These are phyloP conservation scores for Actinopyga echinites DNA, from an alignment of 53 echinoderm and acorn worm species.

Conservation along the genomic window DNA sequence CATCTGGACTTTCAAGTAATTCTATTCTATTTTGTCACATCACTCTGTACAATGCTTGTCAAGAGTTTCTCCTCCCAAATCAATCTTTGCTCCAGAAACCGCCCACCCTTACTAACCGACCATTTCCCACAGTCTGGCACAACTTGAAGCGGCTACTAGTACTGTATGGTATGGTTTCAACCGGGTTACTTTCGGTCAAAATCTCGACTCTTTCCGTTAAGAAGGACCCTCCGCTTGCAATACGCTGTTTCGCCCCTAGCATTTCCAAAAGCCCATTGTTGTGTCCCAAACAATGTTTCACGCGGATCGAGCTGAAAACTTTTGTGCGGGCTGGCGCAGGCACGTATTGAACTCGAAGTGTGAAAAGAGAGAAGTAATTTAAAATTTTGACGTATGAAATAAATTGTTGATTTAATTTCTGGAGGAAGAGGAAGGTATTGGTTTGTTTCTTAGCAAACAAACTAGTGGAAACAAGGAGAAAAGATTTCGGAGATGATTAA, in stretches of 20 bases:
- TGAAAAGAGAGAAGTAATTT: no score
- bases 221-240: neutral
- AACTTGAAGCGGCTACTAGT: neutral
- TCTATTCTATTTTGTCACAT: neutral
- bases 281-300: constrained; percentile 31
- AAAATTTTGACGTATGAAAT: no score
- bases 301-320: neutral
- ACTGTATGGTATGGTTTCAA: neutral
- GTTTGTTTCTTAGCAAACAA: no score
- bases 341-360: no score
- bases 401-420: no score
- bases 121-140: neutral
- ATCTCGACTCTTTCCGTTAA: neutral
- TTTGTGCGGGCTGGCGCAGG: no score
- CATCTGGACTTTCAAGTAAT: neutral
- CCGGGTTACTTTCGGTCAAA: constrained; percentile 33
- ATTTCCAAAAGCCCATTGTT: constrained; percentile 15
- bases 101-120: neutral
- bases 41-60: neutral
- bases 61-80: neutral
- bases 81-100: constrained; percentile 20
- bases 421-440: no score
- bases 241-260: constrained; percentile 5
- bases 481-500: no score
- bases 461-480: no score